Evolutionary conservation across 2,797 vertebrate genomes (phyloP).

Genomic region (Megalops cyprinoides): DNA sequence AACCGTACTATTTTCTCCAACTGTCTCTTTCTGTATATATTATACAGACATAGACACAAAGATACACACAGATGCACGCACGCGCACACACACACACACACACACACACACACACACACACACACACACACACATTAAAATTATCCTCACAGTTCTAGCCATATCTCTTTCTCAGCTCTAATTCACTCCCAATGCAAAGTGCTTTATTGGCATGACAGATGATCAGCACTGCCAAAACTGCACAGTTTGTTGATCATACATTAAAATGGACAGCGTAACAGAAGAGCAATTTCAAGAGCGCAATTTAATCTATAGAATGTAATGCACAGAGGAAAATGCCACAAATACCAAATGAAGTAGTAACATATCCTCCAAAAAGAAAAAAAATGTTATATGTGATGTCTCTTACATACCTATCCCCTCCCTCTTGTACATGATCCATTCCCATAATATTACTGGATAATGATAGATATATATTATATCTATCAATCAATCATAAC

Average conservation of each 20-base stretch:
- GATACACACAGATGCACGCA: too few relatives aligned
- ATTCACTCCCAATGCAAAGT: constrained; percentile 23
- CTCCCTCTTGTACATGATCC: not conserved
- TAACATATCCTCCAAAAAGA: not conserved
- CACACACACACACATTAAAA: not conserved
- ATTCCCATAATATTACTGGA: not conserved
- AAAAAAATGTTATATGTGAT: not conserved
- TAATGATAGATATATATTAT: not conserved
- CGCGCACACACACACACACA: not conserved
- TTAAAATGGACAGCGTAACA: constrained; percentile 23
- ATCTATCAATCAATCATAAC: not conserved
- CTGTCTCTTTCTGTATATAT: not conserved
- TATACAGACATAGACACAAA: not conserved
- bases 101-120: not conserved
- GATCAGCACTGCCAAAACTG: constrained; percentile 21
- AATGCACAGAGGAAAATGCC: constrained; percentile 1
- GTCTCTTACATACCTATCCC: not conserved
- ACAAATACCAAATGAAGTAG: not conserved
- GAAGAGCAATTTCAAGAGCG: constrained; percentile 17
- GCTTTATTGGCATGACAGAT: constrained; percentile 29
- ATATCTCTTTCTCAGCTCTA: constrained; percentile 3
- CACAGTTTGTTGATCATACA: not conserved
- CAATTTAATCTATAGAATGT: constrained; percentile 12
- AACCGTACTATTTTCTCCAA: not conserved
- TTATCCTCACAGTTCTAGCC: constrained; percentile 15